Evolutionary conservation across 2,797 vertebrate species (phyloP), one percentile per base, ranked within the genome.

Genomic region (Pseudotriccus pelzelni): DNA sequence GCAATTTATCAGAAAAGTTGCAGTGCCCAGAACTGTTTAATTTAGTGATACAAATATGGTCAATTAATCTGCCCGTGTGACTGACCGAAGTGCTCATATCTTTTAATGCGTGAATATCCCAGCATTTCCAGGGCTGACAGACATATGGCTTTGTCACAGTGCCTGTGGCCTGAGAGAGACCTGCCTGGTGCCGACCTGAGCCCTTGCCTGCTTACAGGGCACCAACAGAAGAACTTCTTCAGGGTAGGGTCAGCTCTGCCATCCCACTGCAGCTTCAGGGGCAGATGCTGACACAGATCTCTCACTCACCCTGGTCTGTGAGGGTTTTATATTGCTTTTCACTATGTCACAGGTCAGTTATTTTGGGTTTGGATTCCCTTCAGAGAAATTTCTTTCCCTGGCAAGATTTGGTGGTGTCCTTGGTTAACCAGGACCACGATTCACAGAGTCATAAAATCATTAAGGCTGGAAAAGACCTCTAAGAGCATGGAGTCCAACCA

Each of bases 141-240:
- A 62, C 32, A 60, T 1, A 1, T 28, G 22, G 17, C 13, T 8
- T 85, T 7, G 0, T 9, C 17, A 32, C 1, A 0, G 25, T 25
- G 28, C 18, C 41, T 2, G 0, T 32, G 30, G 34, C 18, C 5
- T 23, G 36, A 34, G 15, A 77, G 4, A 60, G 5, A 59, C 8
- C 19, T 43, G 11, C 10, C 10, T 0, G 0, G 9, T 64, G 30
- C 2, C 1, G 0, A 2, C n/a, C 17, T 44, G 60, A 80, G 32
- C 25, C 53, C 46, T 49, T 8, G 7, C 2, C 41, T 55, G 0
- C 0, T 46, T 37, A 46, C 19, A 25, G 32, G 28, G 7, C 49
- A 84, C 47, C 28, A 58, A 2, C 8, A 34, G 1, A 9, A 49
- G 52, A 34, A 44, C 11, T 63, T 22, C 13, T 2, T 39, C 34